Conservation (phyloP, 2,797 vertebrate genomes). For the Lophotriccus pileatus region DNA sequence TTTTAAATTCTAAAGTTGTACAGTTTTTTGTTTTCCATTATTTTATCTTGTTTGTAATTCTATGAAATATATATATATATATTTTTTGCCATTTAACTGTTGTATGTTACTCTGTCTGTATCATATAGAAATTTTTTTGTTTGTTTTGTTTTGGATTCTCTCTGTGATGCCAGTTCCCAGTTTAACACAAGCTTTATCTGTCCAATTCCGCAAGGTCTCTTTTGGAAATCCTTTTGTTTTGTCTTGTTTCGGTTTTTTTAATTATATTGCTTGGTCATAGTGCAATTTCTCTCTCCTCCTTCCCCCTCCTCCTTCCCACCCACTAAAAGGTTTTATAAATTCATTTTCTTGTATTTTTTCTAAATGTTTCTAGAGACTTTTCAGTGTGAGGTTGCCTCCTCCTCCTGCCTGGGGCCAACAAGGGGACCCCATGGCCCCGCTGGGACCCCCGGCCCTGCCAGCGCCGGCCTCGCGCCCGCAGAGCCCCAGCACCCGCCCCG, state of each 20-base stretch:
- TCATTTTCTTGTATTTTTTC: constrained; percentile 67
- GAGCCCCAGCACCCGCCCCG: background rate
- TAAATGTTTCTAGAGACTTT: constrained; percentile 37
- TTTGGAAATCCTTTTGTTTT: constrained; percentile 70
- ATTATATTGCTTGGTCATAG: constrained; percentile 72
- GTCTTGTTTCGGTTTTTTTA: constrained; percentile 14
- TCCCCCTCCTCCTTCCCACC: constrained; percentile 10
- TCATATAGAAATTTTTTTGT: constrained; percentile 77
- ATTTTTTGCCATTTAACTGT: constrained; percentile 84
- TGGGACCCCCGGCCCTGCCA: background rate
- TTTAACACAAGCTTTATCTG: constrained; percentile 91
- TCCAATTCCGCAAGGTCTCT: constrained; percentile 78
- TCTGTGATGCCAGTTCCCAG: constrained; percentile 86
- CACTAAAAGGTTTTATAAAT: constrained; percentile 67
- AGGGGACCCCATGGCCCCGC: too few species aligned
- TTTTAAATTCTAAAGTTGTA: constrained; percentile 82
- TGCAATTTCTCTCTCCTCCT: constrained; percentile 71
- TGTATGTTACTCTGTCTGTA: constrained; percentile 91
- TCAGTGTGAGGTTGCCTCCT: constrained; percentile 18
- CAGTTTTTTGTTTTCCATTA: constrained; percentile 78
- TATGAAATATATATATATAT: constrained; percentile 82
- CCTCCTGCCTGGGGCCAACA: background rate
- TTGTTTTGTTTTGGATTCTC: constrained; percentile 77
- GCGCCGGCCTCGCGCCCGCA: background rate
- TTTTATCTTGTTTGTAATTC: constrained; percentile 89